Conservation (phyloP, 1,140 invertebrate genomes). For the Neelides sp. region DNA sequence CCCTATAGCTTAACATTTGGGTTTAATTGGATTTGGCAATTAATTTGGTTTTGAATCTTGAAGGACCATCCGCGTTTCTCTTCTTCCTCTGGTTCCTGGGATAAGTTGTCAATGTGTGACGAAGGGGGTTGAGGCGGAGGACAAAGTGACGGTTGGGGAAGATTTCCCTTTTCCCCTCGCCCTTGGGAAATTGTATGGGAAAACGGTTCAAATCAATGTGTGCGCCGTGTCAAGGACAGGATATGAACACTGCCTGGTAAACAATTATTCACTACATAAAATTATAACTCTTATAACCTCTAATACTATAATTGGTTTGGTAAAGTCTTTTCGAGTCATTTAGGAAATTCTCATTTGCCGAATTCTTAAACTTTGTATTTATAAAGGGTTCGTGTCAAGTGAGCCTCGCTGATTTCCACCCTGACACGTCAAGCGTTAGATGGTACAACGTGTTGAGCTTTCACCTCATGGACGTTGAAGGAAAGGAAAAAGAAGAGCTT, state of each 20-base stretch:
- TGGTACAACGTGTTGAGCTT: conserved; percentile 93
- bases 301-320: no score
- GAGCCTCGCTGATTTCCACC: conserved; percentile 83
- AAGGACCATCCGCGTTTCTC: conserved; percentile 65
- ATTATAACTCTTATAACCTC: neutral
- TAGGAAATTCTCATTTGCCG: neutral
- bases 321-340: conserved; percentile 4
- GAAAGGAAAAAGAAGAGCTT: conserved; percentile 3
- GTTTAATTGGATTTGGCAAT: conserved; percentile 6
- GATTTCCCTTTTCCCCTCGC: conserved; percentile 61
- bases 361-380: conserved; percentile 8
- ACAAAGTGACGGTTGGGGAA: conserved; percentile 66
- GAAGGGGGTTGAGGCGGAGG: conserved; percentile 54
- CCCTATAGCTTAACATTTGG: neutral
- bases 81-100: conserved; percentile 51
- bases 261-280: conserved; percentile 31
- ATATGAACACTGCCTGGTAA: conserved; percentile 70
- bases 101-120: conserved; percentile 54
- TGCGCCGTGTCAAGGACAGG: conserved; percentile 50
- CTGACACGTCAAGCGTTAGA: conserved; percentile 61
- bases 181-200: conserved; percentile 59
- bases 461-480: conserved; percentile 57
- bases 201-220: conserved; percentile 79
- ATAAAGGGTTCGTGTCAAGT: conserved; percentile 84
- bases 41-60: conserved; percentile 28